A percentile compares a stretch with the other conserved stretches of the same genome.
Evolutionary conservation across 2,797 vertebrate genomes (phyloP).

Genomic region (Triplophysa bombifrons): DNA sequence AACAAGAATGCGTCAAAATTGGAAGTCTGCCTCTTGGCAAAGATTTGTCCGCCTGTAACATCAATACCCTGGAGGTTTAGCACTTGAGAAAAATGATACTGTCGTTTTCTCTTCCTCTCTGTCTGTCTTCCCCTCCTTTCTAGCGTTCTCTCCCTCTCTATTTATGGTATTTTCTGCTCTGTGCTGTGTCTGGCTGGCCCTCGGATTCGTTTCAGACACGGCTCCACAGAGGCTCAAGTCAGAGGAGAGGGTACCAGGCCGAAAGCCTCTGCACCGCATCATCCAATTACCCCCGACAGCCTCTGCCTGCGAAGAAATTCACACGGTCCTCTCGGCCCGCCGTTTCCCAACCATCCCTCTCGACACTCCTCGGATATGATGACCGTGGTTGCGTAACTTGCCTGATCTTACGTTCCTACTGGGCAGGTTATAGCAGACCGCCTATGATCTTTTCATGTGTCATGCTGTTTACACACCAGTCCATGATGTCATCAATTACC

Average conservation of each 20-base stretch:
- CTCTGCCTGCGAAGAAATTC: constrained; percentile 52
- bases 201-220: constrained; percentile 68
- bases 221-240: constrained; percentile 49
- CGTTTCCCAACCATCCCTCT: constrained; percentile 51
- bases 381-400: background rate
- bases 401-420: constrained; percentile 13
- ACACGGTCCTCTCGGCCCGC: constrained; percentile 54
- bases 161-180: constrained; percentile 45
- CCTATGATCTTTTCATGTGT: constrained; percentile 31
- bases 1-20: constrained; percentile 43
- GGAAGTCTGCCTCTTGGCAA: constrained; percentile 47
- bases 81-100: constrained; percentile 48
- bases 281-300: constrained; percentile 71
- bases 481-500: constrained; percentile 26
- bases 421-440: constrained; percentile 7
- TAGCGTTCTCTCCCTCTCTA: constrained; percentile 16
- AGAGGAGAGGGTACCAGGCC: constrained; percentile 58
- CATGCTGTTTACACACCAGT: background rate
- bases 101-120: constrained; percentile 25
- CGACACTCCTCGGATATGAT: constrained; percentile 14
- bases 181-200: constrained; percentile 49
- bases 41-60: constrained; percentile 40
- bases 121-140: constrained; percentile 15
- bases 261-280: constrained; percentile 66
- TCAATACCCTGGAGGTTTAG: constrained; percentile 56